Conservation (phyloP, 2,113 vertebrate genomes). For the Egretta garzetta region DNA sequence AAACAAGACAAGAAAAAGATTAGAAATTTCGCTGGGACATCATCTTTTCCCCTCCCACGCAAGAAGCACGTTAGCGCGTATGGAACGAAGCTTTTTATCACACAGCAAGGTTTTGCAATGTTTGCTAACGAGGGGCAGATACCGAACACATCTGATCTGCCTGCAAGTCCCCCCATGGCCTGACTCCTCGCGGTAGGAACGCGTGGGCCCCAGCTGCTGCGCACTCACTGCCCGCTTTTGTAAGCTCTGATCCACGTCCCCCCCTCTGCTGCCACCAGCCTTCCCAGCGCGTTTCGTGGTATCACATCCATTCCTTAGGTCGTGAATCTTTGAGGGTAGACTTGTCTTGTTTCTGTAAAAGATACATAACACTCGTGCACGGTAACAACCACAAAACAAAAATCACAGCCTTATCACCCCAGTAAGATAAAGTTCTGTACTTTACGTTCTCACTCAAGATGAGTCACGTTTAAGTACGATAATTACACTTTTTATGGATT, state of each 20-base stretch:
- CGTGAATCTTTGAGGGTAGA: neutral
- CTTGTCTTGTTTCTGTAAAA: neutral
- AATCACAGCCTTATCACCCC: neutral
- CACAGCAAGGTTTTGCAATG: neutral
- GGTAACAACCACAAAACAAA: neutral
- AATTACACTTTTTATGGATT: neutral
- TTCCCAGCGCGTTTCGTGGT: fast-evolving
- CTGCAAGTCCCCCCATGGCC: neutral
- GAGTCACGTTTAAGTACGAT: neutral
- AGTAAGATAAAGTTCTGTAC: neutral
- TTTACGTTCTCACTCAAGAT: neutral
- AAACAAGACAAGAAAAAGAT: neutral
- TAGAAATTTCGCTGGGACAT: neutral
- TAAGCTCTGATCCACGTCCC: neutral
- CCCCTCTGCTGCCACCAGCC: neutral
- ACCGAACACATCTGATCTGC: fast-evolving
- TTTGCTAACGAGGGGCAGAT: neutral
- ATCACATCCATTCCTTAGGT: neutral
- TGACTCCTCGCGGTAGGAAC: neutral
- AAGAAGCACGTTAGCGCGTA: neutral
- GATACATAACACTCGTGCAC: neutral
- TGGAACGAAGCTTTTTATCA: neutral
- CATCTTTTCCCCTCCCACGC: neutral
- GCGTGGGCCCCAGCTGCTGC: fast-evolving
- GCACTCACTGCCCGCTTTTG: neutral